Evolutionary conservation across 2,888 invertebrate genomes (phyloP), one percentile per base, ranked within the genome.

Genomic region (Dicyrtomina minuta): DNA sequence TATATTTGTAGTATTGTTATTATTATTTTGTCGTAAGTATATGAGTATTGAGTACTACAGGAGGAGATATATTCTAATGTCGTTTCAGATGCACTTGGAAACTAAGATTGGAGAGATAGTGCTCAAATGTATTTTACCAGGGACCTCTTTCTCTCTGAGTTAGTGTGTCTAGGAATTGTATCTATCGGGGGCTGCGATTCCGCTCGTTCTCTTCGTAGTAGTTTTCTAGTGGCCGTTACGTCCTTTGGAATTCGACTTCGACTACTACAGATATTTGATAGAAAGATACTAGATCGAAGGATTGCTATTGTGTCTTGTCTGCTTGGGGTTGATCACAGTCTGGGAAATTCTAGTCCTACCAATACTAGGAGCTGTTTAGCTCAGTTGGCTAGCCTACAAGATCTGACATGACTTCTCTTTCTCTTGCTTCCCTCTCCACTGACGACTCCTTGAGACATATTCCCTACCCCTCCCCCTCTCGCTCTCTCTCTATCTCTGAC

Each of bases 381-480:
- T 44, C 43, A 13, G 44, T 12, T 24, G 22, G 20, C 43, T 60
- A 26, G 60, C 44, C 44, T 22, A 13, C 15, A 43, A 33, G 33
- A 20, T 41, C 44, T 44, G 44, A 15, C 43, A 44, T 20, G 41
- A 20, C 43, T 60, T 44, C 60, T 44, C 44, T 44, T 24, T n/a
- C 44, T 22, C 8, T 20, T 24, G 15, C 44, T 44, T 33, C 33
- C 33, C 44, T 44, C 4, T 44, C 4, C 60, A 43, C 26, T 44
- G 26, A 55, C 55, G 55, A 15, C 59, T 59, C 41, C 60, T 60
- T 60, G 43, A 60, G 60, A 44, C n/a, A 60, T 44, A 60, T 10
- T 60, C 60, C 43, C 43, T 60, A 20, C 60, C 60, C 41, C 24
- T 26, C 24, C 22, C 53, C 53, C 24, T 24, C 5, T 13, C 8